Evolutionary conservation across 1,140 invertebrate genomes (phyloP), one percentile per base, ranked within the genome.

Genomic region (Platyura marginata): DNA sequence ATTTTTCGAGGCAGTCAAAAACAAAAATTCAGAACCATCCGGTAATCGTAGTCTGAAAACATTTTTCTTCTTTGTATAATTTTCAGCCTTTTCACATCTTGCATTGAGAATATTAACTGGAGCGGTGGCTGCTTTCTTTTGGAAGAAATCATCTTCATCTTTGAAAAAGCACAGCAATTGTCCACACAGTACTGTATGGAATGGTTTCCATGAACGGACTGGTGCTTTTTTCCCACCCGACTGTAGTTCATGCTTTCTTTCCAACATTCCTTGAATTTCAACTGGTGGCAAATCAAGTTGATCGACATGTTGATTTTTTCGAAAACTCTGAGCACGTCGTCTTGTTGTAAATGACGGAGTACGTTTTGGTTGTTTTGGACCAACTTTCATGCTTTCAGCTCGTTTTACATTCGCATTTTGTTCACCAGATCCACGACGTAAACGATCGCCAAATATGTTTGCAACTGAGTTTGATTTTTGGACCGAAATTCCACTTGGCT

Each of bases 151-250:
- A 46, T 82, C 78, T 52, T 86, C 79, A 57, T 95, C 93, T 57
- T 93, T 90, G 68, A 97, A 98, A 79, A 98, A 98, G 65, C 92
- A 97, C 19, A 98, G 65, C 44, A 97, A 62, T 59, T 98, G 93
- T 1, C 93, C 93, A 57, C 91, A 97, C 1, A 98, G 66, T 21
- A 97, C 92, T 49, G 88, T 89, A 59, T 96, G 94, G 62, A 86
- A 92, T 39, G 75, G 77, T 53, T 94, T 94, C 94, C 94, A 98
- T 0, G 89, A 92, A 4, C 94, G 67, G 10, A 95, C 86, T 0
- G 91, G 83, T 1, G 93, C 91, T 48, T 87, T 81, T 63, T 94
- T 95, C 3, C 91, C 91, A 15, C 90, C 91, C 45, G 77, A 79
- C 47, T 93, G 87, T 3, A 93, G 64, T 51, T 95, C 87, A 55